These are phyloP conservation scores for Ctenopoma kingsleyae DNA, from an alignment of 2,797 vertebrate species.

Conservation along the genomic window DNA sequence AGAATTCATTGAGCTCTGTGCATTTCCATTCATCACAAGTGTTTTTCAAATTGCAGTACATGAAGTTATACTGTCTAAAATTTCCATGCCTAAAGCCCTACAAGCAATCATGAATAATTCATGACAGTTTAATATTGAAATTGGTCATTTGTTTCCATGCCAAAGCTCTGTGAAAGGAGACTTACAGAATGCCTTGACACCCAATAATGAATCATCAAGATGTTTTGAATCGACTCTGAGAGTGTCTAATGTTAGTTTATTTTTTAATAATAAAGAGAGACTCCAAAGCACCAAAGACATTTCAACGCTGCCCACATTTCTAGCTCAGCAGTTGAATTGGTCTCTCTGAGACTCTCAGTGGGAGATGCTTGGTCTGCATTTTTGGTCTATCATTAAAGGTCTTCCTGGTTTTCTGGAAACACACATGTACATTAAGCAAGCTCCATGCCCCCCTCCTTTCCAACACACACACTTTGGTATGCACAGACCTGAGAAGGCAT, in stretches of 20 bases:
- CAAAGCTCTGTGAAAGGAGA: constrained; percentile 59
- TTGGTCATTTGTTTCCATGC: constrained; percentile 77
- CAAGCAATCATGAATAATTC: constrained; percentile 70
- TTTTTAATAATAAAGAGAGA: constrained; percentile 54
- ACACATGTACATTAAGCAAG: constrained; percentile 13
- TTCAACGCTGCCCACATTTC: constrained; percentile 33
- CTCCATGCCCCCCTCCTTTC: neutral
- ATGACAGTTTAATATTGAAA: constrained; percentile 73
- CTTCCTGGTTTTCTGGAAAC: constrained; percentile 31
- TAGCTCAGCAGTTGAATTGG: constrained; percentile 50
- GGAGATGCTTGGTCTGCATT: constrained; percentile 69
- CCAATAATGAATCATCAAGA: constrained; percentile 69
- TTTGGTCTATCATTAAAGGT: constrained; percentile 67
- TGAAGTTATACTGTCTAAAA: constrained; percentile 64
- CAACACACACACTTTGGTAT: constrained; percentile 5
- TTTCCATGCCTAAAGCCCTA: constrained; percentile 56
- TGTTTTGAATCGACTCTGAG: constrained; percentile 65
- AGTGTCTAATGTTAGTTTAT: constrained; percentile 54
- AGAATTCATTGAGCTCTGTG: constrained; percentile 43
- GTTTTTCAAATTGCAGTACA: constrained; percentile 62
- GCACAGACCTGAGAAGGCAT: constrained; percentile 7
- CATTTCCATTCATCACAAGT: constrained; percentile 60
- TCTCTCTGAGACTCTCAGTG: constrained; percentile 57
- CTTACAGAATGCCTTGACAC: constrained; percentile 65
- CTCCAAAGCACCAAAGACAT: constrained; percentile 38